Base-by-base conservation (phyloP, 2,113 vertebrate genomes). In the Pagrus major region DNA sequence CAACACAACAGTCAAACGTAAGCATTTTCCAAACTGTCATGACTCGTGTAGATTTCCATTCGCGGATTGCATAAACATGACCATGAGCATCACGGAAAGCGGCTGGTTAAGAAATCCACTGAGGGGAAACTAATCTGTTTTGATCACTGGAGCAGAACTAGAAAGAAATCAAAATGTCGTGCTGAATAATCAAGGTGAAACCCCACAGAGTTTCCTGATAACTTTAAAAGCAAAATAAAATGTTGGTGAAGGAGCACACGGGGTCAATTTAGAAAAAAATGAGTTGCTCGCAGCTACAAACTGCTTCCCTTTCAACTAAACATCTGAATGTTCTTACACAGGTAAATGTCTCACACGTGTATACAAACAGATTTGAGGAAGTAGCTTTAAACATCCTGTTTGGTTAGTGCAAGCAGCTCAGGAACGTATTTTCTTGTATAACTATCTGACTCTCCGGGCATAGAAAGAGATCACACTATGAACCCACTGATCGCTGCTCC, bases 311-410 rank as follows among this genome's bases (percentile, higher is more conserved):
- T 37, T 18, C 27, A 51, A 20, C 20, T 60, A 44, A 68, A 25
- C 21, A 18, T n/a, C 18, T 21, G n/a, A 33, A 23, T 61, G 1
- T 25, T 49, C 3, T n/a, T 41, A 18, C 27, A 67, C 11, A n/a
- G 37, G 55, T 65, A 5, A 11, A 39, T 25, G 25, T 64, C 52
- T 80, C 29, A 44, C 25, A 46, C 31, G 54, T 2, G 14, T 11
- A 35, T 18, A 52, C 1, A 31, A 69, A 71, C 23, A 76, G 27
- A 72, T 68, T 79, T 61, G 14, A 5, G 66, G 88, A 89, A 86
- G 80, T 78, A 18, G 27, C 47, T 70, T n/a, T 7, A 66, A 33
- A 68, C 39, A 72, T 72, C 71, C 58, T 47, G 67, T 75, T 25
- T 61, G 3, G 12, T 25, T 0, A 54, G 39, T 76, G 44, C 27